Percentiles rank a stretch among this genome's conserved stretches.
These are phyloP conservation scores for Merodon equestris DNA, from an alignment of 2,888 invertebrate species.

Conservation along the genomic window DNA sequence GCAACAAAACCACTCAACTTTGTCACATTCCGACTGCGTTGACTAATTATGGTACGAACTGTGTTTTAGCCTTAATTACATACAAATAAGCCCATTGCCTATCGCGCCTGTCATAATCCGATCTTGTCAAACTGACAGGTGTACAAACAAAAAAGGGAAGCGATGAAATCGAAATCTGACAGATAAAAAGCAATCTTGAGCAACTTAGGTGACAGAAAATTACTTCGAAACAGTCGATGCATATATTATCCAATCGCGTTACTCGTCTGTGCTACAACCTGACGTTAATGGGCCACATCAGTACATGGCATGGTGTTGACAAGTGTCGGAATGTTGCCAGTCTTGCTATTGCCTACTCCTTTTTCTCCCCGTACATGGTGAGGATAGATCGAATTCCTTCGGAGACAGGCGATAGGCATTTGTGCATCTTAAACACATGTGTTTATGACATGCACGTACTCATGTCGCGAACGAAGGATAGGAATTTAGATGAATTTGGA, in stretches of 20 bases:
- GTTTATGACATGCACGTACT: too few species aligned
- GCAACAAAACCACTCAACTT: conserved; percentile 7
- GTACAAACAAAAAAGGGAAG: conserved; percentile 8
- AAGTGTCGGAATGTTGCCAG: conserved; percentile 42
- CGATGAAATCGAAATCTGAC: conserved; percentile 50
- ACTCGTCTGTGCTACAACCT: background rate
- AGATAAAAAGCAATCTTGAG: conserved; percentile 43
- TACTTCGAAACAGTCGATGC: conserved; percentile 34
- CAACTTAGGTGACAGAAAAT: conserved; percentile 56
- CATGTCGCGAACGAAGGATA: too few species aligned
- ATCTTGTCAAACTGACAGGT: conserved; percentile 29
- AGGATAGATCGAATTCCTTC: too few species aligned
- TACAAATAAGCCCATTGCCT: conserved; percentile 45
- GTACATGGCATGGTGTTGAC: conserved; percentile 12
- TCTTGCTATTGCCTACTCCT: conserved; percentile 12
- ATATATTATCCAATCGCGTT: conserved; percentile 20
- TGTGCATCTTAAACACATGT: too few species aligned
- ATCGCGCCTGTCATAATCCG: conserved; percentile 25
- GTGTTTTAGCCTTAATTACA: conserved; percentile 53
- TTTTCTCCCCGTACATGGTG: too few species aligned
- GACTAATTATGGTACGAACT: conserved; percentile 58
- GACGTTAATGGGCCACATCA: conserved; percentile 14
- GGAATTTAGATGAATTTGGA: too few species aligned
- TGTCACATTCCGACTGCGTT: conserved; percentile 29
- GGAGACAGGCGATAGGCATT: too few species aligned